Evolutionary conservation across 92 coral and sea anemone genomes (phyloP).

Genomic region (Parazoanthus atlanticus): DNA sequence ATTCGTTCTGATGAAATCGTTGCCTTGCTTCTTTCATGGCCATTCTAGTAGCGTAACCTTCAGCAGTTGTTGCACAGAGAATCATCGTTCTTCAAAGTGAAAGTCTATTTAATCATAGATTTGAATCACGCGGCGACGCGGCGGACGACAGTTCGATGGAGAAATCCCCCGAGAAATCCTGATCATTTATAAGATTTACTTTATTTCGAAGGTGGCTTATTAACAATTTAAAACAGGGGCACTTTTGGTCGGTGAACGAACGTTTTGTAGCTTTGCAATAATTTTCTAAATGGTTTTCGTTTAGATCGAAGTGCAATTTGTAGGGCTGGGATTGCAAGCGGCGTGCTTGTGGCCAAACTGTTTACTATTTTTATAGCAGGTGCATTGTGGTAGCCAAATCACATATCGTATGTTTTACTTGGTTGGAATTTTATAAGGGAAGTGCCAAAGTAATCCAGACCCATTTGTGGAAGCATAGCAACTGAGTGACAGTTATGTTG

Average conservation of each 20-base stretch:
- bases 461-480: background rate
- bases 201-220: background rate
- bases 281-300: background rate
- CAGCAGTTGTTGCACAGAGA: background rate
- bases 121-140: constrained; percentile 7
- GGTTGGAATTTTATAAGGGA: background rate
- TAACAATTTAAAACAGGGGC: background rate
- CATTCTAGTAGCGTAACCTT: background rate
- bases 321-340: constrained; percentile 11
- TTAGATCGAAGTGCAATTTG: background rate
- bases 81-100: constrained; percentile 3
- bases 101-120: background rate
- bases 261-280: background rate
- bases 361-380: constrained; percentile 36
- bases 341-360: constrained; percentile 30
- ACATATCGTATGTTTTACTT: background rate
- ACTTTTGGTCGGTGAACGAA: background rate
- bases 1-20: background rate
- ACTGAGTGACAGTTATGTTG: background rate
- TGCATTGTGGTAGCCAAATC: constrained; percentile 22
- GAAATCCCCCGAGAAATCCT: constrained; percentile 4
- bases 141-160: background rate
- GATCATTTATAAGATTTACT: background rate
- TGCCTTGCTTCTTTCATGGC: background rate
- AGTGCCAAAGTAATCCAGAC: background rate